phyloP scores from a whole-genome alignment of 2,797 vertebrate genomes.

The Eidolon dupreanum region DNA sequence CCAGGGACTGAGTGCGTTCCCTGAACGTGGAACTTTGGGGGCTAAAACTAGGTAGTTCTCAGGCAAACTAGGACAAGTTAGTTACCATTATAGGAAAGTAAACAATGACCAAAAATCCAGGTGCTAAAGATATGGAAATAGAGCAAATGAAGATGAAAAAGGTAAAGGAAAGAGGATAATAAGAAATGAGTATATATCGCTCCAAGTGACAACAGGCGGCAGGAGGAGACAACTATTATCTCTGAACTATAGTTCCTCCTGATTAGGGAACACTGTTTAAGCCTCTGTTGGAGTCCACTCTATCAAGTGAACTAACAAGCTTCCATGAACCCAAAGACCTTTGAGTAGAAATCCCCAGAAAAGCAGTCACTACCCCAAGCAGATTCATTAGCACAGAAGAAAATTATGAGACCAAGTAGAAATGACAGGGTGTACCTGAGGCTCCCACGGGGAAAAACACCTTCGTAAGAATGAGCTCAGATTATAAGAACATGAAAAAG shows the following conservation, averaged over 20 bases:
- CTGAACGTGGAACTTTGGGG: background rate
- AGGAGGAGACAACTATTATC: background rate
- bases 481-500: slow-evolving; percentile 4
- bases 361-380: background rate
- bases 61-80: slow-evolving; percentile 4
- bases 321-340: background rate
- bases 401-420: background rate
- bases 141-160: background rate
- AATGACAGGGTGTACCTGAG: background rate
- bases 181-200: background rate
- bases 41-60: background rate
- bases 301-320: background rate
- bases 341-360: background rate
- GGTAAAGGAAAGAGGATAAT: background rate
- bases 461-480: slow-evolving; percentile 19
- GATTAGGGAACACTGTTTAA: background rate
- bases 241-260: background rate
- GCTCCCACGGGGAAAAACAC: background rate
- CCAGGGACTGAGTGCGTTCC: background rate
- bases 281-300: background rate
- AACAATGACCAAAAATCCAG: background rate
- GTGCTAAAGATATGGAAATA: background rate
- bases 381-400: slow-evolving; percentile 23
- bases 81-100: background rate
- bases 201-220: background rate